These are phyloP conservation scores for Engystomops pustulosus DNA, from an alignment of 2,113 vertebrate genomes.

Conservation along the genomic window DNA sequence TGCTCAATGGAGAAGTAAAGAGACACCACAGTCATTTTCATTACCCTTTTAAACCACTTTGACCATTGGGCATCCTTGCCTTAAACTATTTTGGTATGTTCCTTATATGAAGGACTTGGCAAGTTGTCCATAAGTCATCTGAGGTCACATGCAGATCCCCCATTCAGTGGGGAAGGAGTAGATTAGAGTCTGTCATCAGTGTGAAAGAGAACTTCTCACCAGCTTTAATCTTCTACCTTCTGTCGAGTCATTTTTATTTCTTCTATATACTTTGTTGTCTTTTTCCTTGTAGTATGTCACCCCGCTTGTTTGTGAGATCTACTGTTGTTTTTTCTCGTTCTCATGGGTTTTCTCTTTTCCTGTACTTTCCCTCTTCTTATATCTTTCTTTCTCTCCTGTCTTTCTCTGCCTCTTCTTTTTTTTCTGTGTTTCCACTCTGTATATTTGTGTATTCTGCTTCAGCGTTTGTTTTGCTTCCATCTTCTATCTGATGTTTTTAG, in stretches of 20 bases:
- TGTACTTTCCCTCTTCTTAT: neutral
- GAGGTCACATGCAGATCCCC: conserved; percentile 6
- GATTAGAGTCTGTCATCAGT: conserved; percentile 9
- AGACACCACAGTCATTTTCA: too few relatives aligned
- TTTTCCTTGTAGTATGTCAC: neutral
- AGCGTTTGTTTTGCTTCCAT: neutral
- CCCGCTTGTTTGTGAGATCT: neutral
- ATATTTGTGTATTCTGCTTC: too few relatives aligned
- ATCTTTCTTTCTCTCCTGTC: neutral
- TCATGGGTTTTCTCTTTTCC: neutral
- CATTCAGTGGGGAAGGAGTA: conserved; percentile 5
- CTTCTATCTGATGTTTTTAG: neutral
- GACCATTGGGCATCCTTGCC: too few relatives aligned
- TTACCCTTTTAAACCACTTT: too few relatives aligned
- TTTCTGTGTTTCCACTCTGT: too few relatives aligned
- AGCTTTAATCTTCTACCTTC: neutral
- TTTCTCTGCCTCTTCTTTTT: too few relatives aligned
- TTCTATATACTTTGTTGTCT: neutral
- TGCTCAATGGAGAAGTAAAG: too few relatives aligned
- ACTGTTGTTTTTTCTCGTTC: neutral
- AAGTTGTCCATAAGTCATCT: neutral
- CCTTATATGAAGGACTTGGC: neutral
- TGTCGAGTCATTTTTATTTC: neutral
- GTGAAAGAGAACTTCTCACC: conserved; percentile 8
- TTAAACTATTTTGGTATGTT: too few relatives aligned